phyloP scores from a whole-genome alignment of 2,888 invertebrate genomes.

The Margaritifera margaritifera region DNA sequence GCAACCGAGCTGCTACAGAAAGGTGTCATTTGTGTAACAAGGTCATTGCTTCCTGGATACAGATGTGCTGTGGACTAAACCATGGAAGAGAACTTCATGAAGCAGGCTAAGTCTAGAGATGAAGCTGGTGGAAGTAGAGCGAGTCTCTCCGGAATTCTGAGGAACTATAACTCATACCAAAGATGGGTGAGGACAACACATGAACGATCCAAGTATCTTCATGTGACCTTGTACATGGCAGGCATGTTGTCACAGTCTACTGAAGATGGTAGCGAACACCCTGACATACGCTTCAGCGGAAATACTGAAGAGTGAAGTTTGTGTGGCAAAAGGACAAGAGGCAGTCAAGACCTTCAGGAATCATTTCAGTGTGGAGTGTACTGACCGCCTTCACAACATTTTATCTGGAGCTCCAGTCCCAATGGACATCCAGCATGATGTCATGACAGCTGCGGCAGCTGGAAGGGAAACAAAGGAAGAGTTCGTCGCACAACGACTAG shows the following conservation, averaged over 20 bases:
- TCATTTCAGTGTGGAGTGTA: neutral
- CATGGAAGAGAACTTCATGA: slow-evolving; percentile 29
- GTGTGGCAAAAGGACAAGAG: neutral
- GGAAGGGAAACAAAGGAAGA: neutral
- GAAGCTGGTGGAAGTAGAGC: slow-evolving; percentile 14
- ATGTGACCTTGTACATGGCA: neutral
- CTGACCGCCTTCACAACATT: neutral
- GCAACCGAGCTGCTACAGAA: slow-evolving; percentile 2
- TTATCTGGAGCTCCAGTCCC: neutral
- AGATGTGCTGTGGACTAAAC: slow-evolving; percentile 25
- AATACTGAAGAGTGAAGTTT: neutral
- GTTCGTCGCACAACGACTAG: slow-evolving; percentile 1
- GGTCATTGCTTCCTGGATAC: slow-evolving; percentile 14
- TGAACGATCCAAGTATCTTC: neutral
- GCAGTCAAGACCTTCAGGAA: slow-evolving; percentile 4
- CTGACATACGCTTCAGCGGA: neutral
- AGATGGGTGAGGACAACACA: neutral
- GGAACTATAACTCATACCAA: neutral
- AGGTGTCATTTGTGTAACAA: slow-evolving; percentile 14
- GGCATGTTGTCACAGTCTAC: neutral
- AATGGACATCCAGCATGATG: neutral
- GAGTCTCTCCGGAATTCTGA: slow-evolving; percentile 7
- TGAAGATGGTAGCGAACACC: neutral
- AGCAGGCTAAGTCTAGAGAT: slow-evolving; percentile 17
- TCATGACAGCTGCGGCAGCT: neutral